phyloP scores from a whole-genome alignment of 37 sponge, comb jelly and placozoan genomes.

The Spongilla lacustris region DNA sequence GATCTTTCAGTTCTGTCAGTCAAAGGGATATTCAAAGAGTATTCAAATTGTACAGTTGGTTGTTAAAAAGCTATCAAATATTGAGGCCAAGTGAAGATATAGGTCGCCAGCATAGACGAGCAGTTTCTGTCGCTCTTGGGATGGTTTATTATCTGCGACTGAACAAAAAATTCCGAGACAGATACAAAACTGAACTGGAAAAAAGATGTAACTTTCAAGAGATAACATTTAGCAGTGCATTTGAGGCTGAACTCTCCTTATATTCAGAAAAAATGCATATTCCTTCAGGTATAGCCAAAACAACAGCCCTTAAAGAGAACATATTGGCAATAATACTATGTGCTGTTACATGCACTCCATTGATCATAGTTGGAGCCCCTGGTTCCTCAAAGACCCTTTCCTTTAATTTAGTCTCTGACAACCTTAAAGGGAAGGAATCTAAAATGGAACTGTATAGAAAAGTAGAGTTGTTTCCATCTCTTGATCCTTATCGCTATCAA shows the following conservation, averaged over 20 bases:
- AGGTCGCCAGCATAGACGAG: constrained; percentile 24
- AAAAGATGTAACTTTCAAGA: background rate
- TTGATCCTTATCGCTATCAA: constrained; percentile 88
- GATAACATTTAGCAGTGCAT: background rate
- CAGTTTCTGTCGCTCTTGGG: constrained; percentile 80
- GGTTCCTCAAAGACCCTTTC: constrained; percentile 93
- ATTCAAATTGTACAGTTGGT: constrained; percentile 76
- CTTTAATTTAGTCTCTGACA: constrained; percentile 81
- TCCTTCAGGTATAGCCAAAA: constrained; percentile 88
- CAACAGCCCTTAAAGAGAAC: constrained; percentile 91
- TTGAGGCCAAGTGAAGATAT: background rate
- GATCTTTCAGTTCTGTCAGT: constrained; percentile 73
- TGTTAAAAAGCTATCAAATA: constrained; percentile 41
- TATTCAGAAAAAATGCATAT: constrained; percentile 55
- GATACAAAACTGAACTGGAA: constrained; percentile 39
- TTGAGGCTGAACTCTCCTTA: constrained; percentile 58
- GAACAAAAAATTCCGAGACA: constrained; percentile 48
- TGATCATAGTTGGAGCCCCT: constrained; percentile 92
- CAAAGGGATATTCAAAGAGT: constrained; percentile 87
- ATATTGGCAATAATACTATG: constrained; percentile 87
- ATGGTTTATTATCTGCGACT: constrained; percentile 88
- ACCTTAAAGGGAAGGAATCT: constrained; percentile 85
- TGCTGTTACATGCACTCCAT: constrained; percentile 74
- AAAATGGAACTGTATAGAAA: constrained; percentile 53
- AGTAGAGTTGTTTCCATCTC: constrained; percentile 54